A percentile compares a stretch with the other conserved stretches of the same genome.
phyloP scores from a whole-genome alignment of 2,888 invertebrate genomes.

The Apodemia mormo region DNA sequence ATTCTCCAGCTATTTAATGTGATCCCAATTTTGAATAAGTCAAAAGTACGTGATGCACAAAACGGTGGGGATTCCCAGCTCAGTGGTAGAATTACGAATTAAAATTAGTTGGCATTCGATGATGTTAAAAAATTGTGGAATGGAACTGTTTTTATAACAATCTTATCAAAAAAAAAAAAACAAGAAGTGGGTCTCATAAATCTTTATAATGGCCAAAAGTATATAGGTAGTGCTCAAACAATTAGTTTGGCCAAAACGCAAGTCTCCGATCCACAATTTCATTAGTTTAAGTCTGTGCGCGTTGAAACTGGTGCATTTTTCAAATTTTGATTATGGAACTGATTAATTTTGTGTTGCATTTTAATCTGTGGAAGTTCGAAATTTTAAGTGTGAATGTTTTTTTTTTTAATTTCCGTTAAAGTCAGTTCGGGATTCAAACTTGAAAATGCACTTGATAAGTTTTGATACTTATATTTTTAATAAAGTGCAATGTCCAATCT shows the following conservation, averaged over 20 bases:
- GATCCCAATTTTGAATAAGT: conserved; percentile 52
- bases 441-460: conserved; percentile 6
- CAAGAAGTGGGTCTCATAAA: no score
- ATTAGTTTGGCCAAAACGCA: conserved; percentile 1
- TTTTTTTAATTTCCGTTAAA: not conserved
- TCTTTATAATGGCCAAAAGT: not conserved
- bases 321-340: conserved; percentile 14
- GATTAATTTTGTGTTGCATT: not conserved
- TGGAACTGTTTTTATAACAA: not conserved
- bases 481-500: not conserved
- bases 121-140: not conserved
- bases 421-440: not conserved
- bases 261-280: not conserved
- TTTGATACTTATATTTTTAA: not conserved
- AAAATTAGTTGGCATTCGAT: not conserved
- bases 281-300: conserved; percentile 13
- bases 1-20: conserved; percentile 27
- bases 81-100: conserved; percentile 8
- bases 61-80: conserved; percentile 23
- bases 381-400: not conserved
- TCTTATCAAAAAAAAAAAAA: not conserved
- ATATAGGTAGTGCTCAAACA: not conserved
- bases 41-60: conserved; percentile 51
- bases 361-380: conserved; percentile 5
- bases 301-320: conserved; percentile 15